Base-by-base conservation (phyloP, 2,113 vertebrate species). In the Odontesthes bonariensis region DNA sequence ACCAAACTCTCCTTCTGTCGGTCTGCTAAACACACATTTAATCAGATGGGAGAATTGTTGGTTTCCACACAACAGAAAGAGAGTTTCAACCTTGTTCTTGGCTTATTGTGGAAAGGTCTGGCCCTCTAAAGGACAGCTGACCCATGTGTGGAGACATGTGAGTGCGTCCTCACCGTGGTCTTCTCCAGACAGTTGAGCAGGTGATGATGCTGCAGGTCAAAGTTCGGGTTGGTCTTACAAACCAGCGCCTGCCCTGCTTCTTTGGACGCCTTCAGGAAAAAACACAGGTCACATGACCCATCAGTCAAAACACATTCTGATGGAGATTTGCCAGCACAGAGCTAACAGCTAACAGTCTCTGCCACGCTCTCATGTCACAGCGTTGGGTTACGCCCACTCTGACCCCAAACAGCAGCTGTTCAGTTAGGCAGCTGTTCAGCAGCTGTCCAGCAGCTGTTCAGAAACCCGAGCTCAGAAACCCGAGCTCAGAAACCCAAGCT, bases 111-210 rank as follows among this genome's bases (percentile, higher is more conserved):
- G 27, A 27, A 27, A 27, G 27, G 2, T 27, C 3, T 27, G 27
- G 27, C 3, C 3, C 27, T 27, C 27, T 27, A 27, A 27, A 27
- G 27, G 27, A 27, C 27, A 27, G 27, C 27, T n/a, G n/a, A n/a
- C n/a, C 1, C 27, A 27, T 27, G 27, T 27, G 1, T 27, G 19
- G 7, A 1, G 12, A 14, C 44, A 52, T n/a, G 11, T 49, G 27
- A 53, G 51, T 57, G 44, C 38, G 17, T 69, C 40, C 96, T 96
- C 95, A 98, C 98, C 92, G 98, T 99, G 60, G 98, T 98, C 90
- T 97, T 99, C 93, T 99, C 97, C 87, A 99, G 95, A 90, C 98
- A 99, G 92, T 97, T 96, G 83, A 99, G 95, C 63, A 99, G 95
- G 92, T 99, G 98, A 83, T 98, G 95, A 70, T 97, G 98, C 44